These are phyloP conservation scores for Agrotis ipsilon DNA, from an alignment of 2,888 invertebrate species.

Conservation along the genomic window DNA sequence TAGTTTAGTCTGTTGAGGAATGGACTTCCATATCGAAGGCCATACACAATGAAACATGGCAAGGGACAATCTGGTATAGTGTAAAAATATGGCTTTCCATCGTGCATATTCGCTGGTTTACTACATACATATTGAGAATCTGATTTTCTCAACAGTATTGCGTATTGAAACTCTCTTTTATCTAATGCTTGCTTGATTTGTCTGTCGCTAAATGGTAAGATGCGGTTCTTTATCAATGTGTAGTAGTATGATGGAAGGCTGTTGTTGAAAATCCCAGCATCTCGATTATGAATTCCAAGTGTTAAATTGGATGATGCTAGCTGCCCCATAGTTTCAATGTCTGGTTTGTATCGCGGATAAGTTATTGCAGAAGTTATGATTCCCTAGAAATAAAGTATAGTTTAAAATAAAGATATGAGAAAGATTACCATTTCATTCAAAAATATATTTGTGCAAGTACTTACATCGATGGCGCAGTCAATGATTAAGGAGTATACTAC, in stretches of 20 bases:
- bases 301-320: slow-evolving; percentile 78
- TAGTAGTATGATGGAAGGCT: slow-evolving; percentile 72
- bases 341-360: slow-evolving; percentile 80
- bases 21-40: slow-evolving; percentile 91
- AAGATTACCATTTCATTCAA: background rate
- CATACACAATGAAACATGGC: slow-evolving; percentile 90
- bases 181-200: slow-evolving; percentile 81
- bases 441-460: slow-evolving; percentile 63
- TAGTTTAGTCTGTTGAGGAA: slow-evolving; percentile 87
- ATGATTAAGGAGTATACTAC: slow-evolving; percentile 84
- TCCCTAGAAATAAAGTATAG: slow-evolving; percentile 78
- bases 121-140: slow-evolving; percentile 79
- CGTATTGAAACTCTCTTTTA: slow-evolving; percentile 83
- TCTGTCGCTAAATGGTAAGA: slow-evolving; percentile 81
- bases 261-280: slow-evolving; percentile 78
- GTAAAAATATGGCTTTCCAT: slow-evolving; percentile 87
- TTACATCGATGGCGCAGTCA: slow-evolving; percentile 87
- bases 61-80: slow-evolving; percentile 89
- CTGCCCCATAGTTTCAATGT: slow-evolving; percentile 76
- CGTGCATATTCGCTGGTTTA: slow-evolving; percentile 75
- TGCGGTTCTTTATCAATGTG: slow-evolving; percentile 74
- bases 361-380: slow-evolving; percentile 85
- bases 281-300: slow-evolving; percentile 81
- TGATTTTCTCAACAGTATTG: slow-evolving; percentile 87
- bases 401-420: background rate